Percentiles rank a stretch among this genome's conserved stretches.
Conservation (phyloP, 2,888 invertebrate species). For the Rhamphomyia laevipes region DNA sequence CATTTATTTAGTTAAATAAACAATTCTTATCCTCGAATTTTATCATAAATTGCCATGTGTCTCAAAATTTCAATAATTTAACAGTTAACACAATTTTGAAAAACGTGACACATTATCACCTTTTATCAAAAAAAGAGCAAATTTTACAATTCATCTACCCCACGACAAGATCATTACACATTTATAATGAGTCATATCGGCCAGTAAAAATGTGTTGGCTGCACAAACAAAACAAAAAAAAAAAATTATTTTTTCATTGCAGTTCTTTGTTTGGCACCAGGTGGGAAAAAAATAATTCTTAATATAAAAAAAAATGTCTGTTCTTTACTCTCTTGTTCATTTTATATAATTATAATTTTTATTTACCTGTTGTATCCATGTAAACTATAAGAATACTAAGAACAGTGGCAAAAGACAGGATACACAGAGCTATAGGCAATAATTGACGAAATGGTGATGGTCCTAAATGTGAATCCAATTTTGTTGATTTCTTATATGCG, state of each 20-base stretch:
- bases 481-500: slow-evolving; percentile 11
- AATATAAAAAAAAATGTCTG: background rate
- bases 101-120: no score
- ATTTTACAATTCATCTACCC: no score
- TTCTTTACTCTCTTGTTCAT: background rate
- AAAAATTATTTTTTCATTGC: background rate
- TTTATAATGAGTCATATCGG: no score
- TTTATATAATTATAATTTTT: background rate
- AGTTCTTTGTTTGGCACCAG: no score
- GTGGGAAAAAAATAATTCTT: background rate
- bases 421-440: slow-evolving; percentile 58
- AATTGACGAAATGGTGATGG: slow-evolving; percentile 39
- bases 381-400: slow-evolving; percentile 62
- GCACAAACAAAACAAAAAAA: background rate
- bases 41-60: no score
- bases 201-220: no score
- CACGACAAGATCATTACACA: no score
- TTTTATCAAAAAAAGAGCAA: no score
- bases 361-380: slow-evolving; percentile 66
- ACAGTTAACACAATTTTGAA: no score
- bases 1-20: no score
- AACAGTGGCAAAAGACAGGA: slow-evolving; percentile 67
- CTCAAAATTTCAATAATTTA: no score
- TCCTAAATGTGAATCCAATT: slow-evolving; percentile 33
- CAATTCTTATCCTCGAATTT: no score